These are phyloP conservation scores for Euschistus heros DNA, from an alignment of 1,140 invertebrate species.

Conservation along the genomic window DNA sequence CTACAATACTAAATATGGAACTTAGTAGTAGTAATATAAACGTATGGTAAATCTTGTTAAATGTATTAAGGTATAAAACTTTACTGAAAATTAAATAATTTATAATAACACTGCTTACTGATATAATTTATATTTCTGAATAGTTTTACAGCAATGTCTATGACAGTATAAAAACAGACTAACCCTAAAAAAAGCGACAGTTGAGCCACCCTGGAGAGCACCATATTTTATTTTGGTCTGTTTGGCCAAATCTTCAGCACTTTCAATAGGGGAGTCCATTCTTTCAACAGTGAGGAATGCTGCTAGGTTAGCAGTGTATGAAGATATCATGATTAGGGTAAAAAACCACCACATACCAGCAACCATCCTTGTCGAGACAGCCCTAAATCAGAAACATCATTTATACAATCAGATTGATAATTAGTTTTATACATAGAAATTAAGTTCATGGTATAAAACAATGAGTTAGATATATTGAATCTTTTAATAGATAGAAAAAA, in stretches of 20 bases:
- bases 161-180: conserved; percentile 28
- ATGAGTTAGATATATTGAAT: no score
- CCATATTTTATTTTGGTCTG: conserved; percentile 97
- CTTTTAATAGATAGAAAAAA: no score
- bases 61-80: not conserved
- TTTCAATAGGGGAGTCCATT: conserved; percentile 92
- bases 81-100: conserved; percentile 1
- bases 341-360: conserved; percentile 97
- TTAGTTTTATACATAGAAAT: not conserved
- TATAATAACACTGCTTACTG: not conserved
- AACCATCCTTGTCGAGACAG: conserved; percentile 78
- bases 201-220: conserved; percentile 82
- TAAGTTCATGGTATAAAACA: no score
- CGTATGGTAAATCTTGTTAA: no score
- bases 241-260: conserved; percentile 88
- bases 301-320: conserved; percentile 94
- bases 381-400: conserved; percentile 40
- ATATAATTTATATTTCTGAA: no score
- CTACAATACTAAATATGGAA: no score
- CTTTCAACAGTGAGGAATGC: conserved; percentile 94
- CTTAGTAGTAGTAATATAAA: no score
- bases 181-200: conserved; percentile 84
- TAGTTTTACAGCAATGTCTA: no score
- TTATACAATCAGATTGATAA: conserved; percentile 22
- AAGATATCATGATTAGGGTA: conserved; percentile 95